Percentiles rank a stretch among this genome's conserved stretches.
Evolutionary conservation across 2,113 vertebrate genomes (phyloP).

Genomic region (Nothoprocta pentlandii): DNA sequence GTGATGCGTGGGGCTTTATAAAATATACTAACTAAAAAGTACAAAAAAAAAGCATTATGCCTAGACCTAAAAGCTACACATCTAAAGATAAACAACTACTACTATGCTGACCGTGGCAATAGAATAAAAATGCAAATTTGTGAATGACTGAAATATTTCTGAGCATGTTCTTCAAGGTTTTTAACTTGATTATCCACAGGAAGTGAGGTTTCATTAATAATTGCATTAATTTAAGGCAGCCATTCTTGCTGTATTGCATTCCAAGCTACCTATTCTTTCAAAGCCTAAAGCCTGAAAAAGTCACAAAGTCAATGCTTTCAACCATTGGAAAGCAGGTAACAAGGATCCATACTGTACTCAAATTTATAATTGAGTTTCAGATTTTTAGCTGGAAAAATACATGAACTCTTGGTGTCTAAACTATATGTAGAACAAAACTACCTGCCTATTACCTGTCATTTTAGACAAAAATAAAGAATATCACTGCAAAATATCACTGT

Average conservation of each 20-base stretch:
- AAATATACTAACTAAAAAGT: background rate
- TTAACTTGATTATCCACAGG: background rate
- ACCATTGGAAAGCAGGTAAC: background rate
- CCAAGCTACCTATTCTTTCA: background rate
- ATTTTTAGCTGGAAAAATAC: background rate
- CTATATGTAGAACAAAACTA: background rate
- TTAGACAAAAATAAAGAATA: background rate
- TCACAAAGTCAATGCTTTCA: background rate
- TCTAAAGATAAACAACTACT: background rate
- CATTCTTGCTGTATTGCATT: background rate
- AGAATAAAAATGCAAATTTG: background rate
- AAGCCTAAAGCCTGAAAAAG: background rate
- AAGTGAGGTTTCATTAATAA: background rate
- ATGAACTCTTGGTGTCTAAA: background rate
- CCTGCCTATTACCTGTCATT: background rate
- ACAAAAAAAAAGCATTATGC: background rate
- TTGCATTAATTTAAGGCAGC: background rate
- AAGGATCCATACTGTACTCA: background rate
- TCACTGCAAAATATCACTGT: background rate
- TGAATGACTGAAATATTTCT: background rate
- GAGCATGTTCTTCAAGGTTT: background rate
- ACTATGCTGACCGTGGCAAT: background rate
- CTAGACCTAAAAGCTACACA: background rate
- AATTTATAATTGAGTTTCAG: background rate
- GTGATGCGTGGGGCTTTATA: background rate